Percentiles rank a stretch among this genome's conserved stretches.
Conservation (phyloP, 35 echinoderm and acorn worm species). For the Heliocidaris tuberculata region DNA sequence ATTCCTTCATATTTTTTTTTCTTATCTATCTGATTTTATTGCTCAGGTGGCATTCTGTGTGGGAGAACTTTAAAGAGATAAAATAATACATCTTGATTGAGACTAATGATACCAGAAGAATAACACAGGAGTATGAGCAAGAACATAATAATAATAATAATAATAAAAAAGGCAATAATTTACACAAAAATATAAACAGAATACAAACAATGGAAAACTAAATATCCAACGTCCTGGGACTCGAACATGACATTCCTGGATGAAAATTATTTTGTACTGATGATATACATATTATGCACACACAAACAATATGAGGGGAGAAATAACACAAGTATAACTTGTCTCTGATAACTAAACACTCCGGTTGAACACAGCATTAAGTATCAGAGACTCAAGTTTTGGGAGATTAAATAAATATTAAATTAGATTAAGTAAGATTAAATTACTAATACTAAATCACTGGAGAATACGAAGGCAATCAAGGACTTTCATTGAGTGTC, state of each 20-base stretch:
- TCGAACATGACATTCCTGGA: not conserved
- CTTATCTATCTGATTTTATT: slow-evolving; percentile 38
- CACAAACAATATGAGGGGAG: not conserved
- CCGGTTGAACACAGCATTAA: not conserved
- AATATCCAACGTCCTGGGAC: not conserved
- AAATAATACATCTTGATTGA: slow-evolving; percentile 12
- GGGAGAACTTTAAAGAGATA: not conserved
- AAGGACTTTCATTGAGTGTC: not conserved
- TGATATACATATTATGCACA: not conserved
- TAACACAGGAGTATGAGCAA: not conserved
- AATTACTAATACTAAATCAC: not conserved
- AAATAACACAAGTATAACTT: not conserved
- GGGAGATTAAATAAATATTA: not conserved
- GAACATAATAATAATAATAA: not conserved
- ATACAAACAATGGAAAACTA: not conserved
- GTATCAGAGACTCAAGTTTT: not conserved
- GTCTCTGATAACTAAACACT: not conserved
- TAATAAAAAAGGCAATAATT: not conserved
- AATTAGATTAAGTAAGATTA: not conserved
- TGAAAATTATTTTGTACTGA: not conserved
- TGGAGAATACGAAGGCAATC: not conserved
- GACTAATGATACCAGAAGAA: not conserved
- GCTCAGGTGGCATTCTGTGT: slow-evolving; percentile 39
- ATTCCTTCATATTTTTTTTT: not conserved
- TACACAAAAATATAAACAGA: slow-evolving; percentile 19